Evolutionary conservation across 2,113 vertebrate species (phyloP).

Genomic region (Chloropsis cyanopogon): DNA sequence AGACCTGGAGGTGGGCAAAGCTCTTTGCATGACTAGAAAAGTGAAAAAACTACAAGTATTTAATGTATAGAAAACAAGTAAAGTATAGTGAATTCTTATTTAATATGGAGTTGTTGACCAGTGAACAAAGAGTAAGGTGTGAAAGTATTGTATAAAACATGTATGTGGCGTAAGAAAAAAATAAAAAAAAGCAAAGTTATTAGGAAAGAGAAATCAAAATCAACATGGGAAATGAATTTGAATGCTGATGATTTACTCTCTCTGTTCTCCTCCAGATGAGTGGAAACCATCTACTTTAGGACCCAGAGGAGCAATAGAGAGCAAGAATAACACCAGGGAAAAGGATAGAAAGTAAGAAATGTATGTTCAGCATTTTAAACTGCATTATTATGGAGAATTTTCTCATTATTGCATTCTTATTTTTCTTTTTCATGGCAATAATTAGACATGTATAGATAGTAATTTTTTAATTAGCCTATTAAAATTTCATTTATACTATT

Average conservation of each 20-base stretch:
- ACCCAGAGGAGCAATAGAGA: neutral
- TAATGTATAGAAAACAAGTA: neutral
- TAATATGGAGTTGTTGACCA: neutral
- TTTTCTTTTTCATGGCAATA: neutral
- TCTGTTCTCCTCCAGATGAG: neutral
- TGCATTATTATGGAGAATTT: neutral
- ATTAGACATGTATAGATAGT: neutral
- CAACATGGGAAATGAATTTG: neutral
- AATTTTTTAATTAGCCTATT: neutral
- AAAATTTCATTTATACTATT: neutral
- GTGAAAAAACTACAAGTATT: neutral
- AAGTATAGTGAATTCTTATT: neutral
- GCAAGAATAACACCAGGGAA: neutral
- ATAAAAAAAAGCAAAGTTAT: neutral
- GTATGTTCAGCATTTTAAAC: neutral
- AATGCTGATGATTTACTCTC: neutral
- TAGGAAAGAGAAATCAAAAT: neutral
- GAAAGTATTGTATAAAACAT: neutral
- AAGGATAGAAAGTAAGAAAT: neutral
- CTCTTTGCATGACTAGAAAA: neutral
- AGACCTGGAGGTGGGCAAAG: neutral
- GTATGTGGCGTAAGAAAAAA: no score
- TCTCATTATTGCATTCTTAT: neutral
- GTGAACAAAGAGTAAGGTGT: neutral
- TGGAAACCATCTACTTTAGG: neutral